phyloP scores from a whole-genome alignment of 2,888 invertebrate genomes.

The Machimus atricapillus region DNA sequence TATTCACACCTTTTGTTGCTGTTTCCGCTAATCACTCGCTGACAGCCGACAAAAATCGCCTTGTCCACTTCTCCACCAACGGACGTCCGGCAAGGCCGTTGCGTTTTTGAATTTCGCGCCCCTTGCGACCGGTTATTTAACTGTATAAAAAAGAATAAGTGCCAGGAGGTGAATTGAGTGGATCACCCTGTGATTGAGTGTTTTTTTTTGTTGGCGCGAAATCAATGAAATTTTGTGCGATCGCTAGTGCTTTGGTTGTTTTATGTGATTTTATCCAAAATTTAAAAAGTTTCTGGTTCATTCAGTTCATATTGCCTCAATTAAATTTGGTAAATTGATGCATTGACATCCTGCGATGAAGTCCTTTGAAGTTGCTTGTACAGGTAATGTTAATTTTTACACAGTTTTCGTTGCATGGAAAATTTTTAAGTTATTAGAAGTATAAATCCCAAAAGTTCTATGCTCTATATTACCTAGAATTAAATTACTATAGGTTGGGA shows the following conservation, averaged over 20 bases:
- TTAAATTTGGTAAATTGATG: neutral
- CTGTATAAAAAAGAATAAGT: neutral
- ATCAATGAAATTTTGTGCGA: neutral
- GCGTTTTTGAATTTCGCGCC: neutral
- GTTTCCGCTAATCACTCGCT: neutral
- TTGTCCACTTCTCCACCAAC: neutral
- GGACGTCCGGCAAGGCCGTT: neutral
- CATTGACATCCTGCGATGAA: neutral
- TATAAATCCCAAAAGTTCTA: too few species aligned
- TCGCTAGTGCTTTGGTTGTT: neutral
- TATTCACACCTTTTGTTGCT: neutral
- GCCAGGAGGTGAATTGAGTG: neutral
- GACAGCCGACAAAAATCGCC: neutral
- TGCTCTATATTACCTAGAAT: too few species aligned
- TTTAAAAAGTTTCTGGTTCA: neutral
- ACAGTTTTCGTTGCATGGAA: neutral
- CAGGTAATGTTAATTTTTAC: neutral
- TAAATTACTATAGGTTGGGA: too few species aligned
- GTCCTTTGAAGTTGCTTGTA: neutral
- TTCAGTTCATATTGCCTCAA: neutral
- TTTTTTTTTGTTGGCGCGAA: constrained; percentile 29
- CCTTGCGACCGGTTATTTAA: neutral
- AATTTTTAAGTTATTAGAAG: neutral
- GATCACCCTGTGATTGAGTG: neutral
- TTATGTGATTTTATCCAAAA: neutral